Evolutionary conservation across 2,113 vertebrate genomes (phyloP).

Genomic region (Trogon surrucura): DNA sequence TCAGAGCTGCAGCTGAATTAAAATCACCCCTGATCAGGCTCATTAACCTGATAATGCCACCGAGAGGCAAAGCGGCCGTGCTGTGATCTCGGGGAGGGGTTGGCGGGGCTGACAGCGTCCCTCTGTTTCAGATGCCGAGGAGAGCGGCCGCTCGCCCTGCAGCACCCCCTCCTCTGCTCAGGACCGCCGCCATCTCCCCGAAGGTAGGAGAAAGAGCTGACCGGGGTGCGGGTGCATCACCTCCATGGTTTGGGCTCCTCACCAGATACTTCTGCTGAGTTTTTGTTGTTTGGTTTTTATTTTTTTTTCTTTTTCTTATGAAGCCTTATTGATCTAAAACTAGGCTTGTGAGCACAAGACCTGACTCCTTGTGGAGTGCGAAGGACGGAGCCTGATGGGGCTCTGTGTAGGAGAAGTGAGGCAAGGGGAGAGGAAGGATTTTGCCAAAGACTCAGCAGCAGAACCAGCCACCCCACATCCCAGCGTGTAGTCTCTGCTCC

Average conservation of each 20-base stretch:
- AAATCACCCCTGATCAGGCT: not conserved
- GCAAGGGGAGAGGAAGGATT: not conserved
- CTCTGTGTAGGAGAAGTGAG: not conserved
- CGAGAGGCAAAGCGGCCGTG: not conserved
- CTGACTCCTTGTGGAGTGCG: not conserved
- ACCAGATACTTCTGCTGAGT: not conserved
- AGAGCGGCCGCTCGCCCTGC: constrained; percentile 67
- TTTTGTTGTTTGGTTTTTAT: not conserved
- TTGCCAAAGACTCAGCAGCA: not conserved
- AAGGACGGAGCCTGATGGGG: not conserved
- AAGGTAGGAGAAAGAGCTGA: constrained; percentile 71
- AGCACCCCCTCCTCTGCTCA: constrained; percentile 68
- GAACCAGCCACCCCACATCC: fast-evolving
- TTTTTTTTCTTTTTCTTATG: not conserved
- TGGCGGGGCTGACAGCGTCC: not conserved
- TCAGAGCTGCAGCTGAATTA: not conserved
- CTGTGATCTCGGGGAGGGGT: not conserved
- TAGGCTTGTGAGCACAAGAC: not conserved
- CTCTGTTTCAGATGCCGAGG: constrained; percentile 72
- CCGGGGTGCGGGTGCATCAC: fast-evolving
- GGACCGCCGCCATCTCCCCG: constrained; percentile 75
- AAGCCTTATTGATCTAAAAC: not conserved
- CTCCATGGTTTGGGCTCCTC: fast-evolving
- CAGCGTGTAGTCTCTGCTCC: fast-evolving
- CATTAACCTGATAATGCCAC: fast-evolving